Percentiles rank a stretch among this genome's conserved stretches.
Evolutionary conservation across 2,797 vertebrate species (phyloP).

Genomic region (Delichon dasypus): DNA sequence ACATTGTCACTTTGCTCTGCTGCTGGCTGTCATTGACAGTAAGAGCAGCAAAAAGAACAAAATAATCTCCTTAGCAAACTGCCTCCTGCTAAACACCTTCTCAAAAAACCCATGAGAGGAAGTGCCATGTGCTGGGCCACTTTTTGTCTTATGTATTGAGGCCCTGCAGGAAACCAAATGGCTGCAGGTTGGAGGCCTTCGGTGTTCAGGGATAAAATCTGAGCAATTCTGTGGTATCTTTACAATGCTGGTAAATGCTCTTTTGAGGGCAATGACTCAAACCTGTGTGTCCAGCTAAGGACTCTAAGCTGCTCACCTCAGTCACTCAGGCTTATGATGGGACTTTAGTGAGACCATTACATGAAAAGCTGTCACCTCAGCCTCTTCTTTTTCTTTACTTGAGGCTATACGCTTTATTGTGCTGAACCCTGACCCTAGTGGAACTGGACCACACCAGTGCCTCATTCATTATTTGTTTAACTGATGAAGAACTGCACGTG

Average conservation of each 20-base stretch:
- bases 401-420: background rate
- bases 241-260: background rate
- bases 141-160: background rate
- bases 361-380: background rate
- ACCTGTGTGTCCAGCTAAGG: background rate
- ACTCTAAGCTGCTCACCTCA: background rate
- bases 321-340: background rate
- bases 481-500: background rate
- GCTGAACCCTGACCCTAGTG: rapidly evolving
- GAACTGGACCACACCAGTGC: background rate
- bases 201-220: background rate
- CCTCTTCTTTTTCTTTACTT: background rate
- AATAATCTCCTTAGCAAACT: constrained; percentile 31
- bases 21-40: constrained; percentile 8
- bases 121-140: background rate
- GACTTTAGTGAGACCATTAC: background rate
- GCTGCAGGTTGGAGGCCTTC: background rate
- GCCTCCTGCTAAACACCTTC: constrained; percentile 9
- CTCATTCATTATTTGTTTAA: background rate
- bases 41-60: constrained; percentile 28
- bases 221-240: background rate
- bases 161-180: constrained; percentile 21
- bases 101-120: background rate
- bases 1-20: background rate
- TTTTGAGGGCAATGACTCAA: constrained; percentile 27